Evolutionary conservation across 2,888 invertebrate species (phyloP), one percentile per base, ranked within the genome.

Genomic region (Zele albiditarsus): DNA sequence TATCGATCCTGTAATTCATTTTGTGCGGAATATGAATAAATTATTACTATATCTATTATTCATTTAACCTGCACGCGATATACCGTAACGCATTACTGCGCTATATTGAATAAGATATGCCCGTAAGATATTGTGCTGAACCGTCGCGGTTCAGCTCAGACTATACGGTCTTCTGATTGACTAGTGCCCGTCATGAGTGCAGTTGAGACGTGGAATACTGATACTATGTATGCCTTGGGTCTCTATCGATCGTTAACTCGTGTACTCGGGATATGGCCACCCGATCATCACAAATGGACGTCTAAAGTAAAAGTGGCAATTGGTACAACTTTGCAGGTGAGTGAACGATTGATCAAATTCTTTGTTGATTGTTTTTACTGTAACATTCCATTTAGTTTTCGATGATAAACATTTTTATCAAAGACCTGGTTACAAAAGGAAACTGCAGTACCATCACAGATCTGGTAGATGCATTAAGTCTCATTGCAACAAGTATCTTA

Each of bases 361-460:
- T 5, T 49, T 3, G 14, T 3, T 8, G 3, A 3, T 8, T n/a
- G 8, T 8, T 8, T 49, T 8, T 3, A 8, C 49, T 49, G 16
- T n/a, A n/a, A 49, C 3, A 49, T 3, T 49, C 16, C n/a, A 31
- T 49, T 14, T 49, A 80, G 80, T 23, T 80, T n/a, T 73, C 74
- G 53, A 79, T 80, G 78, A 62, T 75, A 38, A 72, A 67, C 16
- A 79, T 72, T 38, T 46, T 79, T 23, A 73, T 75, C 23, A 72
- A 72, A 58, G 74, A 75, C 62, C 20, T 74, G 4, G 10, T 74
- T 2, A 74, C 58, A 23, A 72, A 53, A 20, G 73, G 60, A 27
- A 78, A 80, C 20, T 77, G 78, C 67, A 76, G 79, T 14, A 23
- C 73, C 12, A 69, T 75, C 28, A 70, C 75, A 20, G 76, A 71